phyloP scores from a whole-genome alignment of 2,888 invertebrate species.

The Brachynemurus nebulosus region DNA sequence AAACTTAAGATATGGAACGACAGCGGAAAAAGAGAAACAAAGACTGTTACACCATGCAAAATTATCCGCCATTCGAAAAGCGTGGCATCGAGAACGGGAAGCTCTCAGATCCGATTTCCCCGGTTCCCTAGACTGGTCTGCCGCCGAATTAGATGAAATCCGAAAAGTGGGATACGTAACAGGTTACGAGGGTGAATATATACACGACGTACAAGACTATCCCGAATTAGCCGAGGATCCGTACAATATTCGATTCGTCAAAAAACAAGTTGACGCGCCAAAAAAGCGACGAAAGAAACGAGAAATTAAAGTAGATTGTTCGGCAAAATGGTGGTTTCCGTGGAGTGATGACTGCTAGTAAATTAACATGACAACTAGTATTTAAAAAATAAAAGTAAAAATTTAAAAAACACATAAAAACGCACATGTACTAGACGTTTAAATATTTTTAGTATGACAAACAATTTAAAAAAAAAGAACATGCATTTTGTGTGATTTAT shows the following conservation, averaged over 20 bases:
- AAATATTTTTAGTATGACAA: too few species aligned
- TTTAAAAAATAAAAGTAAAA: constrained; percentile 20
- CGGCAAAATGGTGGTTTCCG: constrained; percentile 33
- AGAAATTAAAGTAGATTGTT: constrained; percentile 23
- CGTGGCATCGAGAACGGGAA: constrained; percentile 88
- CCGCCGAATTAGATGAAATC: constrained; percentile 79
- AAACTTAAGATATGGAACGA: constrained; percentile 89
- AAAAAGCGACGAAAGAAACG: constrained; percentile 60
- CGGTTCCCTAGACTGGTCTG: constrained; percentile 72
- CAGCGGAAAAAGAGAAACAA: constrained; percentile 77
- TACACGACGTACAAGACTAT: constrained; percentile 78
- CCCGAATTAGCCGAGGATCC: constrained; percentile 93
- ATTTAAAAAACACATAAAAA: too few species aligned
- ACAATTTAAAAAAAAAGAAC: constrained; percentile 23
- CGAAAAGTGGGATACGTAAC: constrained; percentile 68
- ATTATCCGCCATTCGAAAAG: constrained; percentile 70
- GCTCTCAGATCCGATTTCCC: constrained; percentile 62
- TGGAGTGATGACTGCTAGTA: constrained; percentile 33
- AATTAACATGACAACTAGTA: constrained; percentile 9
- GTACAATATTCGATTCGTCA: constrained; percentile 81
- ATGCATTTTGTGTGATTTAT: constrained; percentile 21
- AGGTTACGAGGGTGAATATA: constrained; percentile 82
- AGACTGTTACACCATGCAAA: constrained; percentile 84
- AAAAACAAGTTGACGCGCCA: constrained; percentile 58
- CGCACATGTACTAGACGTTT: too few species aligned